Percentiles rank a stretch among this genome's conserved stretches.
phyloP scores from a whole-genome alignment of 2,888 invertebrate genomes.

The Adelognathus sp. region DNA sequence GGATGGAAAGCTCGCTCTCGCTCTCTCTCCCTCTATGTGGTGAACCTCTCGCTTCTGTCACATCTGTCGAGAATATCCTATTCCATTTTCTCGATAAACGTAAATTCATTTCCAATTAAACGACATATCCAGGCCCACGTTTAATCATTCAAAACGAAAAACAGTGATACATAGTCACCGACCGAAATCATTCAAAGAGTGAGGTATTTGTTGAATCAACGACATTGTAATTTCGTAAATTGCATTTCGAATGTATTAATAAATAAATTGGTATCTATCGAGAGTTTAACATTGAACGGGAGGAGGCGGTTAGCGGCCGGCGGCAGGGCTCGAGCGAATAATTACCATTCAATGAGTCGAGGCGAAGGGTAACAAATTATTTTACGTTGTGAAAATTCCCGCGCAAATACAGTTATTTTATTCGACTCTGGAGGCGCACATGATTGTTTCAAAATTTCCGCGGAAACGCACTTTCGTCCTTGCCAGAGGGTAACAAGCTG shows the following conservation, averaged over 20 bases:
- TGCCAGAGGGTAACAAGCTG: slow-evolving; percentile 25
- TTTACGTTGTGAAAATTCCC: background rate
- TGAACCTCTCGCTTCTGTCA: background rate
- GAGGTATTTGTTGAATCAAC: background rate
- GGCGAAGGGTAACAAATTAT: background rate
- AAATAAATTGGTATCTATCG: background rate
- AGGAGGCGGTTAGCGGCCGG: background rate
- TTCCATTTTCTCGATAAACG: background rate
- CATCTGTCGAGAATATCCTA: background rate
- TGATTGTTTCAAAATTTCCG: background rate
- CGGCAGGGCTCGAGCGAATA: background rate
- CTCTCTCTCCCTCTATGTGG: background rate
- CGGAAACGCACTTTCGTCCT: background rate
- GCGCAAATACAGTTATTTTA: background rate
- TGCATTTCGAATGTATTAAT: background rate
- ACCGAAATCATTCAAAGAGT: too few species aligned
- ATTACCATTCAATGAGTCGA: background rate
- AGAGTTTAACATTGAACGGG: background rate
- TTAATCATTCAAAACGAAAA: too few species aligned
- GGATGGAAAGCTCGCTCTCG: too few species aligned
- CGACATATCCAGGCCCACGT: too few species aligned
- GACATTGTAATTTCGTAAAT: background rate
- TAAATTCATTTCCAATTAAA: background rate
- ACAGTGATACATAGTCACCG: too few species aligned
- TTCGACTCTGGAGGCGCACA: background rate